phyloP scores from a whole-genome alignment of 2,113 vertebrate species.

The Neolamprologus devosi region DNA sequence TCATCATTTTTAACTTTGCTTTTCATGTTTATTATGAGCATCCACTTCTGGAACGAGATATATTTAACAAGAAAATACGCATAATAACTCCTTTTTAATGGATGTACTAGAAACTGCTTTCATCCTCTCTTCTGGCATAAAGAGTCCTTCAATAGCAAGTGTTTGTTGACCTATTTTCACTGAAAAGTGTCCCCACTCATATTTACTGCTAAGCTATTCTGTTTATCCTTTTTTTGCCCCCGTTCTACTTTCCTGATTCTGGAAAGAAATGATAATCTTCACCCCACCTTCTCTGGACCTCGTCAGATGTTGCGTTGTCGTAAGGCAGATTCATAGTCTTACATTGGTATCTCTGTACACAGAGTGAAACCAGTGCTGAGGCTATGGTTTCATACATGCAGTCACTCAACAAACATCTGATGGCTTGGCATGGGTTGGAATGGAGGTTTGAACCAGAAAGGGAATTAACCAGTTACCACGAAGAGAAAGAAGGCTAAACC shows the following conservation, averaged over 20 bases:
- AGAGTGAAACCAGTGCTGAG: not conserved
- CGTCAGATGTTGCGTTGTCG: not conserved
- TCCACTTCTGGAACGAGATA: not conserved
- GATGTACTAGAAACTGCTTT: not conserved
- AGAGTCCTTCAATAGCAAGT: not conserved
- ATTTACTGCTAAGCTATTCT: not conserved
- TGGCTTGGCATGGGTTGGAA: not conserved
- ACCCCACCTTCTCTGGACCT: not conserved
- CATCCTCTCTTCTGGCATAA: not conserved
- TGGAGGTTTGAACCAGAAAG: not conserved
- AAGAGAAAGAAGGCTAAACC: not conserved
- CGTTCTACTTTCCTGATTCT: not conserved
- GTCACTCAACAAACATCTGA: not conserved
- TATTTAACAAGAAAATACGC: not conserved
- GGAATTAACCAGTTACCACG: not conserved
- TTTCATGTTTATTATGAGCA: not conserved
- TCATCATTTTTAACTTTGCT: not conserved
- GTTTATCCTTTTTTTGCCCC: not conserved
- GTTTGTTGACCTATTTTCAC: not conserved
- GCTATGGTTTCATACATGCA: not conserved
- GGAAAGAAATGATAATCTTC: not conserved
- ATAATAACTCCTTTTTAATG: not conserved
- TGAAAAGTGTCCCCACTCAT: not conserved
- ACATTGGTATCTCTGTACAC: not conserved
- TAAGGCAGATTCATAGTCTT: not conserved